These are phyloP conservation scores for Tineola bisselliella DNA, from an alignment of 2,888 invertebrate species.

Conservation along the genomic window DNA sequence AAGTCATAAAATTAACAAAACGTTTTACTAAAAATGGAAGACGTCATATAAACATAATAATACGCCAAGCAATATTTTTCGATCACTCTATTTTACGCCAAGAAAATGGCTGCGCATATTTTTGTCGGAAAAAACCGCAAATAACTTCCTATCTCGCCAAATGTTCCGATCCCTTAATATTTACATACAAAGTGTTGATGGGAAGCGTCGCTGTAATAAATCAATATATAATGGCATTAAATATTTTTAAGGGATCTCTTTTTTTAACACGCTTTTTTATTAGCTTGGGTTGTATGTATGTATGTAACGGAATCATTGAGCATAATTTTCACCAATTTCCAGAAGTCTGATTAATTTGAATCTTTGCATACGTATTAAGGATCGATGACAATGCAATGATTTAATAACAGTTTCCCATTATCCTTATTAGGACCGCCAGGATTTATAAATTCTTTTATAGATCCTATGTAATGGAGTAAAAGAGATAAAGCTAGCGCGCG, in stretches of 20 bases:
- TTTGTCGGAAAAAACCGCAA: neutral
- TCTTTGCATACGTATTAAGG: too few relatives aligned
- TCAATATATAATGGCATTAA: neutral
- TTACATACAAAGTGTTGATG: conserved; percentile 12
- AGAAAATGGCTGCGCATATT: neutral
- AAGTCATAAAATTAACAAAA: too few relatives aligned
- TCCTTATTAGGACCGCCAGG: too few relatives aligned
- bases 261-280: neutral
- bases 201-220: neutral
- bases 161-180: conserved; percentile 10
- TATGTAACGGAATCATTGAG: too few relatives aligned
- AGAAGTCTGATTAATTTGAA: too few relatives aligned
- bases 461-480: too few relatives aligned
- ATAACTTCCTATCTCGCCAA: conserved; percentile 10
- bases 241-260: neutral
- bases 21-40: neutral
- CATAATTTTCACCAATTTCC: too few relatives aligned
- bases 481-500: too few relatives aligned
- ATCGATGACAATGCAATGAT: too few relatives aligned
- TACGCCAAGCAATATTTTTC: neutral
- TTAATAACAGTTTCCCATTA: too few relatives aligned
- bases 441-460: too few relatives aligned
- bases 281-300: too few relatives aligned
- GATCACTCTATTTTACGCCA: neutral
- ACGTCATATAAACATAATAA: neutral